Evolutionary conservation across 1,140 invertebrate species (phyloP), one percentile per base, ranked within the genome.

Genomic region (Zaprionus lachaisei): DNA sequence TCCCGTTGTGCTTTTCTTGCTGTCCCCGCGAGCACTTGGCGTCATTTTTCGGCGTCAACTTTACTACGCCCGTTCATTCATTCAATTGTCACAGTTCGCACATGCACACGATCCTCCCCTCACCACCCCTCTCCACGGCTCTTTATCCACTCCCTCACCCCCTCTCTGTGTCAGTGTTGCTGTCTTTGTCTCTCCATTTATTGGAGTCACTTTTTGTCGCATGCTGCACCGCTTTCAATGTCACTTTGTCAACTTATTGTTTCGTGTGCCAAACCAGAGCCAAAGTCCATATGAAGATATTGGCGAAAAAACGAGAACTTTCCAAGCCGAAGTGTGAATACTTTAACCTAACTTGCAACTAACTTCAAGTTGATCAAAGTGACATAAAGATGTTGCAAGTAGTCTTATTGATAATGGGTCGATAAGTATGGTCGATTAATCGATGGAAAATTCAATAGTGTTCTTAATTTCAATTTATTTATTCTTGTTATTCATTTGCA

Each of bases 1-100:
- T 51, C 6, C 2, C 41, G 17, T 14, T 34, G 31, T 34, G 31
- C 9, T 11, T 34, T 34, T 34, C 9, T 34, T 22, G 54, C 51
- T 76, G 65, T 49, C 41, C 17, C 44, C 28, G 70, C 49, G 47
- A 38, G 54, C 73, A 68, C 74, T 77, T 77, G 77, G 77, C 77
- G 63, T 79, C 77, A 79, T 77, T 79, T 79, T 79, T 77, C 73
- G 77, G 77, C 77, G 77, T 79, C 77, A 79, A 77, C 68, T 79
- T 79, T 79, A 64, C 77, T 72, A 79, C 69, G 51, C 34, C 58
- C 73, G 62, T 72, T 72, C 77, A 67, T 72, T 76, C 73, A 76
- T 76, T 72, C 73, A 76, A 76, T 76, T 76, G 73, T 72, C 73
- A 72, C 56, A 72, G 47, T 41, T 63, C 54, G 22, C 63, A 63